A percentile compares a stretch with the other conserved stretches of the same genome.
Evolutionary conservation across 53 echinoderm and acorn worm genomes (phyloP).

Genomic region (Zoroaster sp.): DNA sequence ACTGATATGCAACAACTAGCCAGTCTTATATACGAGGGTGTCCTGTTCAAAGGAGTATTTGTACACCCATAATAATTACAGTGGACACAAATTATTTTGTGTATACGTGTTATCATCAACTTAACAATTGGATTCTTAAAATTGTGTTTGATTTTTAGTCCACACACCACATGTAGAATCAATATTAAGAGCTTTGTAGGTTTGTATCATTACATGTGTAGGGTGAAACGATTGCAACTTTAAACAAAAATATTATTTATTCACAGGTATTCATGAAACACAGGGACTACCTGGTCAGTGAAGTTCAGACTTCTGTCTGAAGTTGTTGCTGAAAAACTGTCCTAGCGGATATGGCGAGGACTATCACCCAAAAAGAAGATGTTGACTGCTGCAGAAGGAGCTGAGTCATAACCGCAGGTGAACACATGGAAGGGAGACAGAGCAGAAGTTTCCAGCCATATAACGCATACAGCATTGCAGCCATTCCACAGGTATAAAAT

Average conservation of each 20-base stretch:
- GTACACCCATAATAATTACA: no score
- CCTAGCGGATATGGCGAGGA: background rate
- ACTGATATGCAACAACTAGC: no score
- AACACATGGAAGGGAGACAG: background rate
- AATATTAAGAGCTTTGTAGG: background rate
- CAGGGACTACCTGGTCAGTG: background rate
- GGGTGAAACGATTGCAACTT: background rate
- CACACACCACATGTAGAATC: background rate
- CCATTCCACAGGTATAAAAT: slow-evolving; percentile 18
- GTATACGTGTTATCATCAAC: background rate
- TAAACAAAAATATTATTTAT: background rate
- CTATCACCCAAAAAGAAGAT: background rate
- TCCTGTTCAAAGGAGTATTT: no score
- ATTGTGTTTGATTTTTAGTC: background rate
- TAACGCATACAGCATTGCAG: background rate
- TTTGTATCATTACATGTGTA: background rate
- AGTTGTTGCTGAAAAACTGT: background rate
- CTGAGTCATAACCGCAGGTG: background rate
- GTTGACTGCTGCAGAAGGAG: background rate
- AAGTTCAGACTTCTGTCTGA: background rate
- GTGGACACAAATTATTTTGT: no score
- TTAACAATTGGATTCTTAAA: background rate
- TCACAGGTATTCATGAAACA: background rate
- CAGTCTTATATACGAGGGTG: no score
- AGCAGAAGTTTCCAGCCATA: background rate